A percentile compares a stretch with the other conserved stretches of the same genome.
phyloP scores from a whole-genome alignment of 2,113 vertebrate species.

The Protobothrops mucrosquamatus region DNA sequence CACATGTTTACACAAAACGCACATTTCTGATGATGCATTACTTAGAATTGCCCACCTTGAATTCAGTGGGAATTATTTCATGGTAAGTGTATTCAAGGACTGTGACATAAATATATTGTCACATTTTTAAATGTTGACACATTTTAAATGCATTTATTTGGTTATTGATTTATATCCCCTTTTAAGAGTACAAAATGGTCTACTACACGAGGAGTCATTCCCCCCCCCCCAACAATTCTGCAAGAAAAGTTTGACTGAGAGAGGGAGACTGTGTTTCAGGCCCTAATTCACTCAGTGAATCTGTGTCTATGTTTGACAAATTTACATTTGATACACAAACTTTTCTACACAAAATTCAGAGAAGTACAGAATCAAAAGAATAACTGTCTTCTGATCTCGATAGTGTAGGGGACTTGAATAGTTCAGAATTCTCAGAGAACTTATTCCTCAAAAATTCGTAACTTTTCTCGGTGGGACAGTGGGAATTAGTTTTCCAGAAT shows the following conservation, averaged over 20 bases:
- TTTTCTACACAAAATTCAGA: neutral
- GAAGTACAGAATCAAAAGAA: neutral
- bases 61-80: neutral
- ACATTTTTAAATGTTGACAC: neutral
- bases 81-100: neutral
- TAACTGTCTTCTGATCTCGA: neutral
- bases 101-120: neutral
- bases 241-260: neutral
- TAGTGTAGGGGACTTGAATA: neutral
- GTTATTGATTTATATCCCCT: neutral
- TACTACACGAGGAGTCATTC: neutral
- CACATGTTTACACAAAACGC: neutral
- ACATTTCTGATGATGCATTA: neutral
- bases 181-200: neutral
- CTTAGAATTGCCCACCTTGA: neutral
- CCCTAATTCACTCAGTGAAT: neutral
- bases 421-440: neutral
- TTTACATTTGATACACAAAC: neutral
- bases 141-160: neutral
- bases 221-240: neutral
- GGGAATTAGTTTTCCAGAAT: neutral
- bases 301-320: neutral
- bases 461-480: neutral
- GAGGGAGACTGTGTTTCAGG: neutral
- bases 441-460: neutral